These are phyloP conservation scores for Harpagifer antarcticus DNA, from an alignment of 2,797 vertebrate species.

Conservation along the genomic window DNA sequence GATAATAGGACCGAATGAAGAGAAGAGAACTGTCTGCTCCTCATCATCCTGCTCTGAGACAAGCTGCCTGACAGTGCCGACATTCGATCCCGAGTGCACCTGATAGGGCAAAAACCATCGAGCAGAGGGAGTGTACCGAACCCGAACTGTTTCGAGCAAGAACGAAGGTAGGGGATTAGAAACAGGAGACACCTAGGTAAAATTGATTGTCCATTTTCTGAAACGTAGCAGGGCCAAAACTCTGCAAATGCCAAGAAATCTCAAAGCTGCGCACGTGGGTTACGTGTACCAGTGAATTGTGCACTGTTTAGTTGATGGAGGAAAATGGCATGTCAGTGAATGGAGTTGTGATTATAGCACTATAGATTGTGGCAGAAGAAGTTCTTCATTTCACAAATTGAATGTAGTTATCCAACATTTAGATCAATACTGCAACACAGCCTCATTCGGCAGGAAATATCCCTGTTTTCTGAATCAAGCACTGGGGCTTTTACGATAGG, in stretches of 20 bases:
- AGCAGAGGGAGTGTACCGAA: slow-evolving; percentile 48
- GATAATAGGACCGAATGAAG: slow-evolving; percentile 35
- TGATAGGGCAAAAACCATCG: slow-evolving; percentile 71
- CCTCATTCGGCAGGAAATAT: slow-evolving; percentile 41
- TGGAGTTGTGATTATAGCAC: slow-evolving; percentile 49
- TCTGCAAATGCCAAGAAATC: slow-evolving; percentile 72
- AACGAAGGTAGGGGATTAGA: slow-evolving; percentile 51
- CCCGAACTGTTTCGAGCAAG: slow-evolving; percentile 55
- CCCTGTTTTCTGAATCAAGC: slow-evolving; percentile 26
- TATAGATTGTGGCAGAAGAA: slow-evolving; percentile 23
- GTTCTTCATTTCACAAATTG: slow-evolving; percentile 68
- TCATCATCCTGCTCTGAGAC: slow-evolving; percentile 56
- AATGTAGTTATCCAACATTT: slow-evolving; percentile 43
- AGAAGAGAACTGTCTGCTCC: slow-evolving; percentile 50
- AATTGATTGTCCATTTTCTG: slow-evolving; percentile 76
- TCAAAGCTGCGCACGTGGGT: slow-evolving; percentile 18
- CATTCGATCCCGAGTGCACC: slow-evolving; percentile 71
- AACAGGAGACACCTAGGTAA: slow-evolving; percentile 64
- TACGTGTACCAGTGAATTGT: slow-evolving; percentile 26
- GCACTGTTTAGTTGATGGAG: slow-evolving; percentile 49
- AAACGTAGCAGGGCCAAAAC: slow-evolving; percentile 48
- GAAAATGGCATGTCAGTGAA: slow-evolving; percentile 57
- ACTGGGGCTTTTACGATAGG: slow-evolving; percentile 14
- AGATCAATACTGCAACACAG: slow-evolving; percentile 57
- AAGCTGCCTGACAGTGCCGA: slow-evolving; percentile 66